Base-by-base conservation (phyloP, 2,113 vertebrate genomes). In the Lepisosteus osseus region DNA sequence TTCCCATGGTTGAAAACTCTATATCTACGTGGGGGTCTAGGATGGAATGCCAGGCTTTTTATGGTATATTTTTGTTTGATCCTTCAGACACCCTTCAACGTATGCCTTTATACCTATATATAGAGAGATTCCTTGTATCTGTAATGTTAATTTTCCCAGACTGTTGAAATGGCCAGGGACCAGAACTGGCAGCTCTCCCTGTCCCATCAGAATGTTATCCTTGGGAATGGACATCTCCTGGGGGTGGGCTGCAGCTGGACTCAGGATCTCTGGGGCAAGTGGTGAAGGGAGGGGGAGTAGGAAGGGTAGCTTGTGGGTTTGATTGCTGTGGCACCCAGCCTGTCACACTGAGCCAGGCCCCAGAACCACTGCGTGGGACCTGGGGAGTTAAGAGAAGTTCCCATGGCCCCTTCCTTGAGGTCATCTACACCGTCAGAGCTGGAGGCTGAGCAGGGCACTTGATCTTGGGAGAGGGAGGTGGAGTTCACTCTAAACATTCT, bases 1-100 rank as follows among this genome's bases (percentile, higher is more conserved):
- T 77, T 77, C 75, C 68, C 75, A 77, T 73, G 75, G 75, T 56
- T 73, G 43, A 47, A 65, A 61, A 40, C 47, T 51, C 47, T 9
- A 51, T 9, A 9, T 51, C 62, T 54, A 69, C 55, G n/a, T 42
- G 71, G 70, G 71, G 6, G 61, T 76, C 45, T 64, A 47, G 65
- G 6, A 51, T 51, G 47, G 47, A 51, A 51, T 3, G 5, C 47
- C 47, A 51, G 47, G 5, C 47, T 67, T 54, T 40, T 15, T 17
- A 15, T 51, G 29, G 12, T 67, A 29, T 67, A 67, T 14, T 6
- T 66, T 8, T 9, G 4, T 47, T 54, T 67, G 45, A 67, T 47
- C 47, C 3, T 67, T 54, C 45, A 40, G 47, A 5, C 47, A 51
- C 5, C 5, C 43, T 69, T 61, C 13, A 12, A 40, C 67, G 64